Base-by-base conservation (phyloP, 2,888 invertebrate genomes). In the Adineta ricciae region DNA sequence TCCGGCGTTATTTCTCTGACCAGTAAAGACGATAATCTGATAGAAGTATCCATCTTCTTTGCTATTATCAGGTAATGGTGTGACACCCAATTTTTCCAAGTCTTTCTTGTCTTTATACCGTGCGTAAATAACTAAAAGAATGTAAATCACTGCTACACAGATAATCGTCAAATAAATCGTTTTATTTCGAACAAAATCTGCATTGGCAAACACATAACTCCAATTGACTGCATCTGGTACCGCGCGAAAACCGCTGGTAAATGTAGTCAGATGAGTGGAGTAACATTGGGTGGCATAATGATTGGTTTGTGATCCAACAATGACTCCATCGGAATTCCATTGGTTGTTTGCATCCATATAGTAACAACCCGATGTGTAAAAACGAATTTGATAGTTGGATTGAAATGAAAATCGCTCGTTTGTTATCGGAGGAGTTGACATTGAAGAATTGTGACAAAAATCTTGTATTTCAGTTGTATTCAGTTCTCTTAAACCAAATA, bases 141-240 rank as follows among this genome's bases (percentile, higher is more conserved):
- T 87, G 87, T 90, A 91, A 36, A 90, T 82, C 9, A 89, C 87
- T 19, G 88, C 87, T 7, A 90, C 89, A 36, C 90, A 87, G 36
- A 92, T 91, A 86, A 90, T 88, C 0, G 91, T 91, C 54, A 90
- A 87, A 88, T 91, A 92, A 54, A 92, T 89, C 4, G 91, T 91
- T 4, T 91, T 89, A 87, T 92, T 92, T 86, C 90, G 89, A 64
- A 87, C 87, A 88, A 92, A 91, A 86, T 89, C 90, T 27, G 89
- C 88, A 87, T 92, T 89, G 52, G 89, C 88, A 86, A 91, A 91
- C 14, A 92, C 90, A 87, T 90, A 91, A 86, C 89, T 88, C 88
- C 91, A 92, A 88, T 92, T 90, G 21, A 92, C 90, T 21, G 90
- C 88, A 87, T 91, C 91, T 3, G 91, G 91, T n/a, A 89, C 88